A percentile compares a stretch with the other conserved stretches of the same genome.
Evolutionary conservation across 2,797 vertebrate species (phyloP).

Genomic region (Alectoris magna): DNA sequence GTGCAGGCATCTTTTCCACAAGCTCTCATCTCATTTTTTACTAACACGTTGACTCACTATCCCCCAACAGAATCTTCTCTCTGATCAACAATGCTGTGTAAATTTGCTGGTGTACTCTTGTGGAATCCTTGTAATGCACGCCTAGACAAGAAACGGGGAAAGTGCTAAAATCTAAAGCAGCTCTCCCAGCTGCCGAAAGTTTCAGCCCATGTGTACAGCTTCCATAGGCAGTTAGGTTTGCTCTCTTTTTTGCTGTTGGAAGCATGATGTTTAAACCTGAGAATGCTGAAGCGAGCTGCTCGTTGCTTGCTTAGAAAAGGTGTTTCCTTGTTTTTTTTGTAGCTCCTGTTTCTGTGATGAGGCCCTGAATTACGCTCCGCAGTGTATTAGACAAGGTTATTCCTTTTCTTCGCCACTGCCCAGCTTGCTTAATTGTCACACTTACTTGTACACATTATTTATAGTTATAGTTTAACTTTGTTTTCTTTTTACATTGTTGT

Average conservation of each 20-base stretch:
- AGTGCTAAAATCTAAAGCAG: background rate
- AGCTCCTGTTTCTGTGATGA: background rate
- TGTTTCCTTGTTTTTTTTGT: background rate
- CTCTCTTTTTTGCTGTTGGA: background rate
- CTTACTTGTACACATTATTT: background rate
- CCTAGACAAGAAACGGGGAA: background rate
- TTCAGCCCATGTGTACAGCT: background rate
- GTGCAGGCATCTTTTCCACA: background rate
- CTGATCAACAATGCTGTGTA: background rate
- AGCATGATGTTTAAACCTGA: accelerated
- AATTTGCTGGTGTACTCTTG: background rate
- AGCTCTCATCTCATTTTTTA: accelerated
- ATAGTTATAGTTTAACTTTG: background rate
- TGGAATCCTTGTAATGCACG: background rate
- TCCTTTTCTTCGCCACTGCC: background rate
- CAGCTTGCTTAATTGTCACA: background rate
- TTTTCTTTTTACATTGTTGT: background rate
- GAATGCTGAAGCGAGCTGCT: background rate
- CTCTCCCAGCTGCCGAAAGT: background rate
- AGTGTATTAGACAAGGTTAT: background rate
- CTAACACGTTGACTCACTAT: background rate
- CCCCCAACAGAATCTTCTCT: background rate
- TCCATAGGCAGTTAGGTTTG: background rate
- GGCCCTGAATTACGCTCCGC: background rate
- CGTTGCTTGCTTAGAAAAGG: background rate